phyloP scores from a whole-genome alignment of 2,888 invertebrate species.

The Tetragnatha montana region DNA sequence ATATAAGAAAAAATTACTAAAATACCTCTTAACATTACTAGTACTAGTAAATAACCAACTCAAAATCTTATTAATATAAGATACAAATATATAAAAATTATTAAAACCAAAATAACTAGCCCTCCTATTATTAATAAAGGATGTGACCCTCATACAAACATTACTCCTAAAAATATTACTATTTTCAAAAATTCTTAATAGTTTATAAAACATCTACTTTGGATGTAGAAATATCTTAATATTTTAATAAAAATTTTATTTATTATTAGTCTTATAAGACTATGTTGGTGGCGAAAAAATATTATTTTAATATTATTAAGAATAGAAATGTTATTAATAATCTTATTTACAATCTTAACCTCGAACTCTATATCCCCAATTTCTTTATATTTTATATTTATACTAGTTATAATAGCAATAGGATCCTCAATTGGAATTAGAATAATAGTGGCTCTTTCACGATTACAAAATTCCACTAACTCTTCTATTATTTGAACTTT shows the following conservation, averaged over 20 bases:
- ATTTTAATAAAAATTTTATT: background rate
- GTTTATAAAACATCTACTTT: slow-evolving; percentile 30
- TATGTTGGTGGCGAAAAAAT: slow-evolving; percentile 29
- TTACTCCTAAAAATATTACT: background rate
- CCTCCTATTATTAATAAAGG: slow-evolving; percentile 5
- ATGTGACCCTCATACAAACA: background rate
- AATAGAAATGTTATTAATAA: slow-evolving; percentile 10
- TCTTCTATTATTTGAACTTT: background rate
- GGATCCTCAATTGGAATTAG: background rate
- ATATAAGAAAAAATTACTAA: slow-evolving; percentile 38
- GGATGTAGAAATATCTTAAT: slow-evolving; percentile 14
- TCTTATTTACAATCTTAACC: background rate
- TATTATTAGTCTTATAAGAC: background rate
- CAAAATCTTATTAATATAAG: background rate
- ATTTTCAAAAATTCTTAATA: slow-evolving; percentile 31
- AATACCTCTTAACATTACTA: slow-evolving; percentile 15
- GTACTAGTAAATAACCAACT: background rate
- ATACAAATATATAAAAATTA: slow-evolving; percentile 1
- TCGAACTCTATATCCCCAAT: background rate
- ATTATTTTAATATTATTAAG: background rate
- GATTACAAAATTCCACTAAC: background rate
- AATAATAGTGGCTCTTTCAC: background rate
- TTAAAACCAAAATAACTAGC: background rate
- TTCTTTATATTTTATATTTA: background rate
- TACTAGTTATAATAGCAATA: background rate